Evolutionary conservation across 2,888 invertebrate species (phyloP).

Genomic region (Clunio marinus): DNA sequence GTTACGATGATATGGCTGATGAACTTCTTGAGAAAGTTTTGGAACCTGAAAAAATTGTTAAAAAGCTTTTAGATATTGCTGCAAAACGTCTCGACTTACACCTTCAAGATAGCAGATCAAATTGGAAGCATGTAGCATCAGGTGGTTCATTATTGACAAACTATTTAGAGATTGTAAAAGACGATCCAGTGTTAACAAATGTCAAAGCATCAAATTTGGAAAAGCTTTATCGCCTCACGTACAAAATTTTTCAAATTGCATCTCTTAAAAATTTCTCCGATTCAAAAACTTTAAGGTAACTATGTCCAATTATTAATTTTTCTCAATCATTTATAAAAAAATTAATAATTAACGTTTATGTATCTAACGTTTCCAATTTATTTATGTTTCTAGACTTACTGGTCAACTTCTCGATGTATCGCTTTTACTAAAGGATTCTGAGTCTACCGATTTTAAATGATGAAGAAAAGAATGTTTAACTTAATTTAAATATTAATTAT

Average conservation of each 20-base stretch:
- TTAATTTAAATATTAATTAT: no score
- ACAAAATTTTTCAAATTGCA: constrained; percentile 25
- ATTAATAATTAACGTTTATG: background rate
- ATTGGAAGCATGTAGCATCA: constrained; percentile 66
- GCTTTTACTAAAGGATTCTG: constrained; percentile 17
- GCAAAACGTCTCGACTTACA: constrained; percentile 71
- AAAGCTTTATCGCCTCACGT: constrained; percentile 8
- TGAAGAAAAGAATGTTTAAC: no score
- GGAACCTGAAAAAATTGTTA: constrained; percentile 65
- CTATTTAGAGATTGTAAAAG: constrained; percentile 63
- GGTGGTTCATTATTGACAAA: constrained; percentile 71
- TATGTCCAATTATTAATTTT: background rate
- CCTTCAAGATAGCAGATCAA: constrained; percentile 53
- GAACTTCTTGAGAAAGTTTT: constrained; percentile 63
- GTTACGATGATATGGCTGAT: constrained; percentile 59
- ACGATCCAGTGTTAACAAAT: constrained; percentile 21
- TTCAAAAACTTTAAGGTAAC: constrained; percentile 17
- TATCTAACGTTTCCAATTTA: no score
- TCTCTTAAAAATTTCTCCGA: constrained; percentile 28
- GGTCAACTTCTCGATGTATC: constrained; percentile 21
- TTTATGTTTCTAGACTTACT: no score
- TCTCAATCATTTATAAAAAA: background rate
- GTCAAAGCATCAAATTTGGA: constrained; percentile 6
- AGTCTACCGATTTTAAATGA: no score
- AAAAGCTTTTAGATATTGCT: constrained; percentile 71